phyloP scores from a whole-genome alignment of 2,888 invertebrate species.

The Aporophyla lueneburgensis region DNA sequence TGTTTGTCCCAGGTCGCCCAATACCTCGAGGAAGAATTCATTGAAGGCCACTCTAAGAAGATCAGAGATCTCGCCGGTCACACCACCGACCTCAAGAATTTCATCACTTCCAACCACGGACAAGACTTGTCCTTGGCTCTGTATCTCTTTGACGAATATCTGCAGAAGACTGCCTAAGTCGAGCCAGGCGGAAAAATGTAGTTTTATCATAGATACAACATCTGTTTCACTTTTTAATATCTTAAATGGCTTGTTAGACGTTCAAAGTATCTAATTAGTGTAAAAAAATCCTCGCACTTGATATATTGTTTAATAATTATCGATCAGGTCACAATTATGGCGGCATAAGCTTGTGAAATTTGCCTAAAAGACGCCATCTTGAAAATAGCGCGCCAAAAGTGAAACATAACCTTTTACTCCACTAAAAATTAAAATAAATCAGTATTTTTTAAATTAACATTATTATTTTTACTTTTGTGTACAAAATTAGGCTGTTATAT shows the following conservation, averaged over 20 bases:
- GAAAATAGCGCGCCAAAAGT: slow-evolving; percentile 25
- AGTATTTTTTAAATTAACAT: slow-evolving; percentile 36
- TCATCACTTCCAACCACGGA: slow-evolving; percentile 89
- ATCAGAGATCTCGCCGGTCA: slow-evolving; percentile 94
- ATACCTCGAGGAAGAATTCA: slow-evolving; percentile 94
- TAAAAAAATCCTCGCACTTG: slow-evolving; percentile 6
- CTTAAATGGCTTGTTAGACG: background rate
- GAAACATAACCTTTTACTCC: slow-evolving; percentile 48
- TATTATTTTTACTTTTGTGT: slow-evolving; percentile 55
- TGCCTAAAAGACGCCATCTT: slow-evolving; percentile 40
- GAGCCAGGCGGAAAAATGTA: slow-evolving; percentile 9
- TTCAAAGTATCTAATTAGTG: slow-evolving; percentile 27
- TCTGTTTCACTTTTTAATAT: slow-evolving; percentile 40
- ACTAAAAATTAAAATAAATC: slow-evolving; percentile 52
- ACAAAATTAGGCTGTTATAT: slow-evolving; percentile 72
- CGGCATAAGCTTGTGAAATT: slow-evolving; percentile 8
- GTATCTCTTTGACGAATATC: slow-evolving; percentile 94
- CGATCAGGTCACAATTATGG: slow-evolving; percentile 20
- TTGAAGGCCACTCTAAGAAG: slow-evolving; percentile 92
- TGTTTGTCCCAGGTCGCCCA: slow-evolving; percentile 90
- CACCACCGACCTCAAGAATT: slow-evolving; percentile 93
- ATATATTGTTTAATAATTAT: slow-evolving; percentile 7
- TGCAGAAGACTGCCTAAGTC: slow-evolving; percentile 83
- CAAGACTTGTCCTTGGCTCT: slow-evolving; percentile 92
- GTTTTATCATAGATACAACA: slow-evolving; percentile 28